Evolutionary conservation across 2,888 invertebrate species (phyloP).

Genomic region (Margaritifera margaritifera): DNA sequence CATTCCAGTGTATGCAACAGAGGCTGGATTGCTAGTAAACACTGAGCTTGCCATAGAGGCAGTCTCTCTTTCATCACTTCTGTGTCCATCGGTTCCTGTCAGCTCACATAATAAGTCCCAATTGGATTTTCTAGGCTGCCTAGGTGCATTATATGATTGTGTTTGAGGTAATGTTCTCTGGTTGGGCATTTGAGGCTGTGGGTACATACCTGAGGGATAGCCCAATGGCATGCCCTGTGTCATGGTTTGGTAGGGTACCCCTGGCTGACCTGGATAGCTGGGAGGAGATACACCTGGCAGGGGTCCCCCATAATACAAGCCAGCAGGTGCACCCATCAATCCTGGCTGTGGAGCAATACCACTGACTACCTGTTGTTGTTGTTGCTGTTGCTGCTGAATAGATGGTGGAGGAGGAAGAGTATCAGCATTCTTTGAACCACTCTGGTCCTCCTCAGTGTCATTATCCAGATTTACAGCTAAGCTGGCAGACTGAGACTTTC

Average conservation of each 20-base stretch:
- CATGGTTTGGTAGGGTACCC: slow-evolving; percentile 4
- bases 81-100: slow-evolving; percentile 47
- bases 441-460: not conserved
- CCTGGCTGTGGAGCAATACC: too few relatives aligned
- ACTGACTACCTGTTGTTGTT: too few relatives aligned
- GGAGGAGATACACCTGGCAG: slow-evolving; percentile 1
- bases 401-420: not conserved
- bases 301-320: not conserved
- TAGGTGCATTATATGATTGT: slow-evolving; percentile 21
- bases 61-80: slow-evolving; percentile 44
- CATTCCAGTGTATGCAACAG: slow-evolving; percentile 21
- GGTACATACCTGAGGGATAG: slow-evolving; percentile 14
- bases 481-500: slow-evolving; percentile 43
- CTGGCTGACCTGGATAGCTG: slow-evolving; percentile 15
- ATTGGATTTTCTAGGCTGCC: slow-evolving; percentile 49
- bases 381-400: too few relatives aligned
- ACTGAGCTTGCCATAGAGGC: slow-evolving; percentile 59
- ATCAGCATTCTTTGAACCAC: slow-evolving; percentile 5
- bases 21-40: slow-evolving; percentile 44
- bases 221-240: slow-evolving; percentile 13
- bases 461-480: slow-evolving; percentile 11
- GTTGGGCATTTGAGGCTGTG: slow-evolving; percentile 17
- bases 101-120: slow-evolving; percentile 62
- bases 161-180: slow-evolving; percentile 3
- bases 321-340: not conserved